Evolutionary conservation across 2,113 vertebrate genomes (phyloP), one percentile per base, ranked within the genome.

Genomic region (Nycticebus coucang): DNA sequence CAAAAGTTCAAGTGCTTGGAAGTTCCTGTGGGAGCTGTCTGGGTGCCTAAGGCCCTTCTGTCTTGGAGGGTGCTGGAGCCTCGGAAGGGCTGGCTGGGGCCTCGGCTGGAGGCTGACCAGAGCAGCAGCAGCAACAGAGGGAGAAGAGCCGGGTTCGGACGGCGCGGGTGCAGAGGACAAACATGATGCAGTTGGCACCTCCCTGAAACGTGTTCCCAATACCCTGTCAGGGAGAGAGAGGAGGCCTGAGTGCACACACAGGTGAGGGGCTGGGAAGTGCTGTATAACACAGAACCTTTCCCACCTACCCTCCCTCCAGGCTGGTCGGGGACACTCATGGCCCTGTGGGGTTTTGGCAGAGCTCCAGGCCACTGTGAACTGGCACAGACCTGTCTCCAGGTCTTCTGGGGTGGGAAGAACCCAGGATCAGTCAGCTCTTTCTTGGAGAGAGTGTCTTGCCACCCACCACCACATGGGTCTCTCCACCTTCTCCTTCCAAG

Each of bases 141-240:
- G 98, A 85, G 9, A 98, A 69, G 74, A 99, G 98, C 8, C 99
- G 98, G 0, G 97, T 53, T 1, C 99, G 98, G 53, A 99, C 97
- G 0, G 98, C 98, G 0, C 96, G 98, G 0, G 99, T 99, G 35
- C 99, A 99, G 62, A 99, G 96, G 0, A 99, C 99, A 9, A 99
- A 99, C 99, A 99, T 98, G 96, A 99, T 98, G 96, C 99, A 99
- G 98, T 99, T 99, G 96, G 99, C 99, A 0, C 99, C 99, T 96
- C 99, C 99, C 96, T 99, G 99, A 74, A 99, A 99, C 0, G 99
- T 99, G 98, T 99, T 99, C 21, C 99, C 99, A 0, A 99, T 98
- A 0, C 99, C 99, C 99, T 99, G 98, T 5, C 3, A 28, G 80
- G 26, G 45, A 84, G 74, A 82, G 35, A 3, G 66, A 22, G 26